Evolutionary conservation across 2,797 vertebrate genomes (phyloP).

Genomic region (Cirrhinus molitorella): DNA sequence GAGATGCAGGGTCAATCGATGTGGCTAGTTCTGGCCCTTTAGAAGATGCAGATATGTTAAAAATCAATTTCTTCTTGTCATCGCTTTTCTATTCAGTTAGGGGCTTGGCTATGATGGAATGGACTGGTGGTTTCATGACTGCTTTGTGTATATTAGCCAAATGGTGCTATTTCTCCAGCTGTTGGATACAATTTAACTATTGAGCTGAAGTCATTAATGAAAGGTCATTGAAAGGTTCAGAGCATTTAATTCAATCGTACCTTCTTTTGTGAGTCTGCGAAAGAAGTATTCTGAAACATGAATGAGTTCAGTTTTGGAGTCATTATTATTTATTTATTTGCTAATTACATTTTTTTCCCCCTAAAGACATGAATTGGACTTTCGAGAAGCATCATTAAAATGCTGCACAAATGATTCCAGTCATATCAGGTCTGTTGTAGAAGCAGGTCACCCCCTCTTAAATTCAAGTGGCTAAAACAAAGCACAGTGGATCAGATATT

Average conservation of each 20-base stretch:
- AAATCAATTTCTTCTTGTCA: conserved; percentile 75
- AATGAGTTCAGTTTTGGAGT: not conserved
- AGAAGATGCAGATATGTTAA: conserved; percentile 73
- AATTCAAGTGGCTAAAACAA: conserved; percentile 1
- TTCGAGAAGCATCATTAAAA: not conserved
- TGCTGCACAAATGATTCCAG: not conserved
- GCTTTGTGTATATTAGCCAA: not conserved
- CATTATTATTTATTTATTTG: not conserved
- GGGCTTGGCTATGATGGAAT: conserved; percentile 64
- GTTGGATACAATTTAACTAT: conserved; percentile 5
- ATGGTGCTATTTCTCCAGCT: conserved; percentile 12
- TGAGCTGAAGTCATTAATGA: not conserved
- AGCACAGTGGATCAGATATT: not conserved
- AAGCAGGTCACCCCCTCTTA: not conserved
- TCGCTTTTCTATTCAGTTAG: conserved; percentile 72
- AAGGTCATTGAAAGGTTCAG: conserved; percentile 22
- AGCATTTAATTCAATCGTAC: not conserved
- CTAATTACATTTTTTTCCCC: not conserved
- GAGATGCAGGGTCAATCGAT: conserved; percentile 74
- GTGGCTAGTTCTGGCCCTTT: conserved; percentile 68
- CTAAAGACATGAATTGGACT: not conserved
- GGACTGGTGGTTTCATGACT: conserved; percentile 9
- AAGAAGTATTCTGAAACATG: not conserved
- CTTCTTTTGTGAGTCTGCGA: not conserved
- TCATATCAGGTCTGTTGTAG: not conserved